Percentiles rank a stretch among this genome's conserved stretches.
These are phyloP conservation scores for Macrosiphum euphorbiae DNA, from an alignment of 2,888 invertebrate species.

Conservation along the genomic window DNA sequence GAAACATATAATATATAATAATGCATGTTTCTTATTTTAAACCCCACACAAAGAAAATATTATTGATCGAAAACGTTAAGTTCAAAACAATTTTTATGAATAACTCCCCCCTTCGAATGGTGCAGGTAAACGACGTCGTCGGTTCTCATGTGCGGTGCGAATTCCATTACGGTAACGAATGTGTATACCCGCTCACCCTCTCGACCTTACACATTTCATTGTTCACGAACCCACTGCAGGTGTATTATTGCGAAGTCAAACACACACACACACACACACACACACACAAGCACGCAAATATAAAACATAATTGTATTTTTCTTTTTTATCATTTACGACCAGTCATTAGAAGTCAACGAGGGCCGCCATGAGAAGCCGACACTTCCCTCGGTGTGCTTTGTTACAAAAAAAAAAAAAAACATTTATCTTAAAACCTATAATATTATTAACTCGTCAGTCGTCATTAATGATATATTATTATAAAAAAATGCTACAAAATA, in stretches of 20 bases:
- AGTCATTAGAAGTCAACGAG: conserved; percentile 26
- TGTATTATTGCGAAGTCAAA: neutral
- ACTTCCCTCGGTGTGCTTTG: neutral
- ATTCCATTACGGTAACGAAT: neutral
- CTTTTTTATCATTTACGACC: conserved; percentile 25
- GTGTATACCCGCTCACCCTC: neutral
- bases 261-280: neutral
- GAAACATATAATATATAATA: neutral
- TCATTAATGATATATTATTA: neutral
- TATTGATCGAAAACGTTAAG: conserved; percentile 35
- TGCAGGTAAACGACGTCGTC: neutral
- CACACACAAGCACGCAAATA: neutral
- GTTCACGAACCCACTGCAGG: conserved; percentile 10
- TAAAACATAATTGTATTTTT: neutral
- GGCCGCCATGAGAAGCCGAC: neutral
- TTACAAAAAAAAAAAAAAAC: conserved; percentile 3
- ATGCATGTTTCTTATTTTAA: neutral
- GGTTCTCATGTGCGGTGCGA: conserved; percentile 1
- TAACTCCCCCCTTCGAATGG: neutral
- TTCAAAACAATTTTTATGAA: neutral
- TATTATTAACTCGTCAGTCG: conserved; percentile 27
- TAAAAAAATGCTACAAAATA: neutral
- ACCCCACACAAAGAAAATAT: conserved; percentile 16
- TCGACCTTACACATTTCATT: conserved; percentile 13
- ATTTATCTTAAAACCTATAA: conserved; percentile 16